Evolutionary conservation across 2,797 vertebrate genomes (phyloP).

Genomic region (Galago senegalensis): DNA sequence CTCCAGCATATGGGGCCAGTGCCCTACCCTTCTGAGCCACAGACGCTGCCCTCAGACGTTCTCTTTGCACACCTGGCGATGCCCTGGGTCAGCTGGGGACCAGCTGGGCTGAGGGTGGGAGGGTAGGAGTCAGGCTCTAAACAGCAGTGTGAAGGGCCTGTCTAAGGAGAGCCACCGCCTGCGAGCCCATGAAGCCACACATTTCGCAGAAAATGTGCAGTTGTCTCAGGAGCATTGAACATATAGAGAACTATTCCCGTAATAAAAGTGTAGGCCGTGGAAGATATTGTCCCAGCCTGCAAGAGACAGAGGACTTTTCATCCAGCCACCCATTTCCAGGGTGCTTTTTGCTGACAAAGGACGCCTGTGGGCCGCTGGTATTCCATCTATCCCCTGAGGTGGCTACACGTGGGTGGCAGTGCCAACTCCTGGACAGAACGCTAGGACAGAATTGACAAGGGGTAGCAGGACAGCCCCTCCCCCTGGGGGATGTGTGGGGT

Average conservation of each 20-base stretch:
- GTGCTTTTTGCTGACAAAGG: slow-evolving; percentile 81
- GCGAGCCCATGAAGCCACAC: slow-evolving; percentile 23
- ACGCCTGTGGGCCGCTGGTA: slow-evolving; percentile 88
- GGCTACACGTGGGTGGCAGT: slow-evolving; percentile 76
- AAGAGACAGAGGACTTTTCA: slow-evolving; percentile 80
- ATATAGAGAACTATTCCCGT: slow-evolving; percentile 72
- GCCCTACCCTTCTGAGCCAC: too few species aligned
- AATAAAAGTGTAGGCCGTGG: slow-evolving; percentile 73
- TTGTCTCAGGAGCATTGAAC: slow-evolving; percentile 40
- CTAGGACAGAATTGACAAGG: slow-evolving; percentile 34
- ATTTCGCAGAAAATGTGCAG: slow-evolving; percentile 46
- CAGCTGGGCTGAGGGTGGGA: not conserved
- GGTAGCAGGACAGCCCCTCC: not conserved
- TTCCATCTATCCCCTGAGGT: slow-evolving; percentile 85
- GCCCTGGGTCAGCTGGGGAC: not conserved
- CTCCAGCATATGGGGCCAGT: too few species aligned
- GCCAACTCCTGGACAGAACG: slow-evolving; percentile 70
- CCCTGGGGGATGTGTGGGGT: not conserved
- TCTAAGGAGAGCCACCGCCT: not conserved
- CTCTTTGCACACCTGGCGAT: not conserved
- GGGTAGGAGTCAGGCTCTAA: not conserved
- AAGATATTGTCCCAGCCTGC: slow-evolving; percentile 61
- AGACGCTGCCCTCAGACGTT: not conserved
- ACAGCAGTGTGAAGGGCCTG: not conserved
- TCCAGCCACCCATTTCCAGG: slow-evolving; percentile 71